Evolutionary conservation across 2,888 invertebrate species (phyloP).

Genomic region (Hartigia nigra): DNA sequence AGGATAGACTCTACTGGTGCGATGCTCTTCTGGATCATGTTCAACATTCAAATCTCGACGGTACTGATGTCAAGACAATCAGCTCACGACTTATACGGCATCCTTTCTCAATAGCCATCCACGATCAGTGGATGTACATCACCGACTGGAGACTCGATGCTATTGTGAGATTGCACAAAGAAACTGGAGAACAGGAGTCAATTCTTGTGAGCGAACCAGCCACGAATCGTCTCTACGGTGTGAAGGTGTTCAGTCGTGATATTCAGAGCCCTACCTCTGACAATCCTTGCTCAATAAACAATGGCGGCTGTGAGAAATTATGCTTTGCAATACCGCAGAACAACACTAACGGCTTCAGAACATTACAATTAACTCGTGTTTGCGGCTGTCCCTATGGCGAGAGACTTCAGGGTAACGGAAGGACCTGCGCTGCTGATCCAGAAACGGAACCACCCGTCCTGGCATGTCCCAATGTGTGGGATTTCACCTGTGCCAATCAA

Average conservation of each 20-base stretch:
- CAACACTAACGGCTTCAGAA: conserved; percentile 47
- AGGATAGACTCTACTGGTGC: conserved; percentile 95
- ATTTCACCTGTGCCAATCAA: conserved; percentile 94
- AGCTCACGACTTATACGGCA: conserved; percentile 87
- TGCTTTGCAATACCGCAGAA: conserved; percentile 90
- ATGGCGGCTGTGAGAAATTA: conserved; percentile 93
- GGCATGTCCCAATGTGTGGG: conserved; percentile 91
- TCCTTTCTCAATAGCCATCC: conserved; percentile 92
- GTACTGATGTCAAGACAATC: conserved; percentile 90
- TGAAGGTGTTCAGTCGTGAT: conserved; percentile 84
- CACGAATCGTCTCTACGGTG: conserved; percentile 90
- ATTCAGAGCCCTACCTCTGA: conserved; percentile 77
- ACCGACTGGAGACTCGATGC: conserved; percentile 98
- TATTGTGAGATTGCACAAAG: conserved; percentile 89
- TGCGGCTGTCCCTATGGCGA: conserved; percentile 97
- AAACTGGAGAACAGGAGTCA: conserved; percentile 88
- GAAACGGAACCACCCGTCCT: conserved; percentile 87
- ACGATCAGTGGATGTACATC: conserved; percentile 92
- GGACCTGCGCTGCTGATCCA: conserved; percentile 82
- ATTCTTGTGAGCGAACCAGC: conserved; percentile 89
- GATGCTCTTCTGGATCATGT: conserved; percentile 96
- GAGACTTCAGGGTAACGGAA: conserved; percentile 77
- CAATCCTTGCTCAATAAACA: conserved; percentile 82
- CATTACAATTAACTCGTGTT: conserved; percentile 71
- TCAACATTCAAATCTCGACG: conserved; percentile 92